Evolutionary conservation across 2,888 invertebrate genomes (phyloP).

Genomic region (Anarsia innoxiella): DNA sequence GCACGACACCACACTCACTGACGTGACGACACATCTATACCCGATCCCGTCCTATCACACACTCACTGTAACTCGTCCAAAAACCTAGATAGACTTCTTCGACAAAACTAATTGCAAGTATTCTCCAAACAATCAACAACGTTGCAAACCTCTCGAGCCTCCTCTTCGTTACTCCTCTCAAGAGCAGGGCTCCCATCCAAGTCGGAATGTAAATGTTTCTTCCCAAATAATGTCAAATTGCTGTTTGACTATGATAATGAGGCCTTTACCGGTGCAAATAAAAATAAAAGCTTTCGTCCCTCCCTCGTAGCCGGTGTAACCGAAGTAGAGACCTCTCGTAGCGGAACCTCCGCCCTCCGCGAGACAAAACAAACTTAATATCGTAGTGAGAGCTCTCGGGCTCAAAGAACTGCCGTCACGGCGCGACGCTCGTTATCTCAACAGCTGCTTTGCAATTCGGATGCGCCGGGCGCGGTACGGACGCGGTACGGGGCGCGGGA

Average conservation of each 20-base stretch:
- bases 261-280: slow-evolving; percentile 25
- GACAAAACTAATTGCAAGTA: no score
- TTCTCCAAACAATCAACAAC: no score
- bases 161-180: slow-evolving; percentile 5
- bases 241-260: slow-evolving; percentile 27
- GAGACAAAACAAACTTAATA: slow-evolving; percentile 50
- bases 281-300: slow-evolving; percentile 28
- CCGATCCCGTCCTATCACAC: no score
- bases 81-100: no score
- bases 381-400: slow-evolving; percentile 13
- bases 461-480: no score
- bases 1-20: slow-evolving; percentile 5
- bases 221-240: slow-evolving; percentile 19
- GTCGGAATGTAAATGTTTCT: slow-evolving; percentile 12
- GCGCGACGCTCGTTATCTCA: slow-evolving; percentile 25
- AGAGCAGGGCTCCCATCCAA: not conserved
- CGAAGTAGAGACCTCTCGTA: not conserved
- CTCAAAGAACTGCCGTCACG: not conserved
- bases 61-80: no score
- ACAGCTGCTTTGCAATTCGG: slow-evolving; percentile 25
- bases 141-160: no score
- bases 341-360: slow-evolving; percentile 23
- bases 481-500: no score
- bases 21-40: not conserved
- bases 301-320: not conserved